Base-by-base conservation (phyloP, 2,113 vertebrate genomes). In the Myodes glareolus region DNA sequence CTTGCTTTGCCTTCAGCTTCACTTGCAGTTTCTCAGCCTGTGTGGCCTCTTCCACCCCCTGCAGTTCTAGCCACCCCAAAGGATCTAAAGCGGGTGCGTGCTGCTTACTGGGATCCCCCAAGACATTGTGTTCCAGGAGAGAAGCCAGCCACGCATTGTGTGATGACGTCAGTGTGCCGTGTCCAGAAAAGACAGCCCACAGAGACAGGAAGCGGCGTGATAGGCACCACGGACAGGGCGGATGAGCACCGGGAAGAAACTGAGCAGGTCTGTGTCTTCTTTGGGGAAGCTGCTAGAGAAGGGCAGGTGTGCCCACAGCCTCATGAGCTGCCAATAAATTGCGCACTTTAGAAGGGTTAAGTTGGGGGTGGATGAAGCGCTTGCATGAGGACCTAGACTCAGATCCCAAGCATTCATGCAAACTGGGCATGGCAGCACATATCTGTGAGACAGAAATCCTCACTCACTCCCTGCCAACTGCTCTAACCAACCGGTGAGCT, bases 161-260 rank as follows among this genome's bases (percentile, higher is more conserved):
- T 1, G 31, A 63, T 5, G 39, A 33, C 25, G 0, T 29, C 10
- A 17, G 14, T 2, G 13, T 29, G 58, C 29, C 16, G 39, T 19
- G 21, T 21, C 17, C 89, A 31, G 68, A 84, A 42, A 1, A 50
- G 23, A 36, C 17, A 82, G 80, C 19, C 9, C 45, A 45, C 0
- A 39, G 7, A 70, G n/a, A 55, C 14, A 9, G 76, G 29, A 65
- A 21, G 17, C 16, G 45, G 84, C 8, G 5, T 3, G 33, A 25
- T 27, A 17, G 58, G 6, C 16, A n/a, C 19, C 29, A 36, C 2
- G 11, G 58, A 3, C 31, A 23, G 3, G 4, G 36, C 25, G 17
- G 4, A 5, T 0, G 6, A n/a, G 27, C 23, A 33, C 0, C 1
- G 9, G 13, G 1, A 33, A 27, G 84, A 19, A 10, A 16, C 36